Percentiles rank a stretch among this genome's conserved stretches.
These are phyloP conservation scores for Strix aluco DNA, from an alignment of 2,113 vertebrate species.

Conservation along the genomic window DNA sequence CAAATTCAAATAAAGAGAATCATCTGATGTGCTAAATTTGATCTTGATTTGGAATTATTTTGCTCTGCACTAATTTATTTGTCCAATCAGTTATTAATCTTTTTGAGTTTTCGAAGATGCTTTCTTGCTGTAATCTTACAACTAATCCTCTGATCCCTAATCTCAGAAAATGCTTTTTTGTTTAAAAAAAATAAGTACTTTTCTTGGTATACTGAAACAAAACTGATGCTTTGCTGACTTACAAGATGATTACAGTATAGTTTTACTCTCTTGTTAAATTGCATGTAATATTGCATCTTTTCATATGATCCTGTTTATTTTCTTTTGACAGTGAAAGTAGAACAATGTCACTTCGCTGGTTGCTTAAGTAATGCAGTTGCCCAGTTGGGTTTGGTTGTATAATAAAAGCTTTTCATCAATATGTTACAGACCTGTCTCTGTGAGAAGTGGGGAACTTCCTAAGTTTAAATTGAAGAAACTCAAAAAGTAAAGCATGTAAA, in stretches of 20 bases:
- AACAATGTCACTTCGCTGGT: not conserved
- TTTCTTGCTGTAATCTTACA: slow-evolving; percentile 99
- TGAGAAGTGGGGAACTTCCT: not conserved
- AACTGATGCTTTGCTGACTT: slow-evolving; percentile 70
- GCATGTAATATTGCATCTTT: slow-evolving; percentile 7
- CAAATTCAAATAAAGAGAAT: slow-evolving; percentile 54
- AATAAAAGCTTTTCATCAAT: not conserved
- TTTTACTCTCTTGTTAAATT: slow-evolving; percentile 15
- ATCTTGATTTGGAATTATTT: slow-evolving; percentile 71
- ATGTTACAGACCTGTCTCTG: not conserved
- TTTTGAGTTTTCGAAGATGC: slow-evolving; percentile 71
- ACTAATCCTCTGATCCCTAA: slow-evolving; percentile 87
- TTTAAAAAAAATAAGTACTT: slow-evolving; percentile 32
- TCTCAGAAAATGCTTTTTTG: slow-evolving; percentile 68
- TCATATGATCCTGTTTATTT: not conserved
- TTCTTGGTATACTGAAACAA: slow-evolving; percentile 64
- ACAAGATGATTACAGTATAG: not conserved
- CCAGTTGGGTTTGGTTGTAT: not conserved
- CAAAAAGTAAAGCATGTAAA: not conserved
- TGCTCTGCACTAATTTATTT: slow-evolving; percentile 81
- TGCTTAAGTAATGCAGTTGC: not conserved
- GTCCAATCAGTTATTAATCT: slow-evolving; percentile 82
- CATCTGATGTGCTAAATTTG: slow-evolving; percentile 48
- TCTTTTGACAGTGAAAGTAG: not conserved
- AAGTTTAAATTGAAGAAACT: not conserved